These are phyloP conservation scores for Hydropsyche betteni DNA, from an alignment of 2,888 invertebrate genomes.

Conservation along the genomic window DNA sequence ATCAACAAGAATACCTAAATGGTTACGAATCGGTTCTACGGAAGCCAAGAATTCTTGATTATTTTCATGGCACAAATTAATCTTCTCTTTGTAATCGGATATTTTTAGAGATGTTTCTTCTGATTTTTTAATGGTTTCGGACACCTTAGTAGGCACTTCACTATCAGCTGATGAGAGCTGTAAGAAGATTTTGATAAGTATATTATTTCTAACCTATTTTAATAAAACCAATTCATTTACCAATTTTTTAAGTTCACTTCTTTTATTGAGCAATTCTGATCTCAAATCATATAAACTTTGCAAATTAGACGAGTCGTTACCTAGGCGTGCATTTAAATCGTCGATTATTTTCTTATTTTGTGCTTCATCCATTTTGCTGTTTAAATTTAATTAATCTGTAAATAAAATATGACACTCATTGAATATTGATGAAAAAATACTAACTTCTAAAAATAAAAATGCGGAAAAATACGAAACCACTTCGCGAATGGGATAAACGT, in stretches of 20 bases:
- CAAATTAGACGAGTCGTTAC: constrained; percentile 57
- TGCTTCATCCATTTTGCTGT: constrained; percentile 2
- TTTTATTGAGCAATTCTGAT: constrained; percentile 58
- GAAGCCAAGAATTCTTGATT: constrained; percentile 62
- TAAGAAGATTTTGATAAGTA: background rate
- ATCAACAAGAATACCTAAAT: constrained; percentile 68
- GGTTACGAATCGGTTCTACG: constrained; percentile 63
- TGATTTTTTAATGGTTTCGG: constrained; percentile 71
- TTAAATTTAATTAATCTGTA: background rate
- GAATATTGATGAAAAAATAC: too few species aligned
- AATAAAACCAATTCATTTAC: constrained; percentile 54
- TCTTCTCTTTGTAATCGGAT: constrained; percentile 59
- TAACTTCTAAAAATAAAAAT: too few species aligned
- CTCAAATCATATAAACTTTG: constrained; percentile 64
- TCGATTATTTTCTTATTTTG: constrained; percentile 57
- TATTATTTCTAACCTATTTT: constrained; percentile 27
- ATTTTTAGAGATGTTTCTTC: constrained; percentile 66
- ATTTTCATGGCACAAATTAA: constrained; percentile 59
- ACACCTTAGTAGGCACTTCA: constrained; percentile 71
- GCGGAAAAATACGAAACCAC: too few species aligned
- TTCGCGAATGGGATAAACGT: too few species aligned
- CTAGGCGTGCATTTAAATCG: constrained; percentile 52
- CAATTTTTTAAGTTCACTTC: constrained; percentile 59
- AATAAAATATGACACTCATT: too few species aligned
- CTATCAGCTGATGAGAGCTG: constrained; percentile 72